Conservation (phyloP, 2,113 vertebrate species). For the Ia io region DNA sequence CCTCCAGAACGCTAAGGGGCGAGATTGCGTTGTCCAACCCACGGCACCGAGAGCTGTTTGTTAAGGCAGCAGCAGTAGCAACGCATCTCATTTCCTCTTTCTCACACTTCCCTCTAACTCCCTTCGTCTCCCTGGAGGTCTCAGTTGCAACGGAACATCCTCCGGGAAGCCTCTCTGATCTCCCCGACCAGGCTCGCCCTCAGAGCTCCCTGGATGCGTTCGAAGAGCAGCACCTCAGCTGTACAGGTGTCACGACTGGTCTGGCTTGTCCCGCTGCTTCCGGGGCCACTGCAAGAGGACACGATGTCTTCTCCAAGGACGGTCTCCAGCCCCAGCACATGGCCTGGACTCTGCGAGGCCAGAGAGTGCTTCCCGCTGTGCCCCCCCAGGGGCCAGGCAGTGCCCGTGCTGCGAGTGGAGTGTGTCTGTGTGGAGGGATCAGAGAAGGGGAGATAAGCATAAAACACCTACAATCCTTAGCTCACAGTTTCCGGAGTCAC, state of each 20-base stretch:
- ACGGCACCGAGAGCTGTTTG: background rate
- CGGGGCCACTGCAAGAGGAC: too few species aligned
- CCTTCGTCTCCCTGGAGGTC: background rate
- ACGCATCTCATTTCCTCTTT: background rate
- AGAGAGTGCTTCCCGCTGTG: background rate
- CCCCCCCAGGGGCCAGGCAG: fast-evolving
- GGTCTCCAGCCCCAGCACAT: background rate
- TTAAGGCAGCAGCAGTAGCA: background rate
- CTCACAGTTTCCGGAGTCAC: background rate
- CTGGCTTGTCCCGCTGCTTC: background rate
- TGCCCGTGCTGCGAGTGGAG: background rate
- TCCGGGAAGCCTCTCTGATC: background rate
- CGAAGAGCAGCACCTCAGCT: background rate
- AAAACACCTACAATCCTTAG: background rate
- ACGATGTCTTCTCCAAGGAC: background rate
- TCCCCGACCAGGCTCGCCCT: background rate
- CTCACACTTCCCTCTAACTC: background rate
- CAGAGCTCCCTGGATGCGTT: background rate
- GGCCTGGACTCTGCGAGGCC: too few species aligned
- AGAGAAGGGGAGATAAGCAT: too few species aligned
- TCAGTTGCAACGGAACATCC: background rate
- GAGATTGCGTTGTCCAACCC: background rate
- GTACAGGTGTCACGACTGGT: background rate
- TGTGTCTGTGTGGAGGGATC: background rate
- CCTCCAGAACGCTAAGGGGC: background rate